Base-by-base conservation (phyloP, 2,797 vertebrate genomes). In the Triplophysa bombifrons region DNA sequence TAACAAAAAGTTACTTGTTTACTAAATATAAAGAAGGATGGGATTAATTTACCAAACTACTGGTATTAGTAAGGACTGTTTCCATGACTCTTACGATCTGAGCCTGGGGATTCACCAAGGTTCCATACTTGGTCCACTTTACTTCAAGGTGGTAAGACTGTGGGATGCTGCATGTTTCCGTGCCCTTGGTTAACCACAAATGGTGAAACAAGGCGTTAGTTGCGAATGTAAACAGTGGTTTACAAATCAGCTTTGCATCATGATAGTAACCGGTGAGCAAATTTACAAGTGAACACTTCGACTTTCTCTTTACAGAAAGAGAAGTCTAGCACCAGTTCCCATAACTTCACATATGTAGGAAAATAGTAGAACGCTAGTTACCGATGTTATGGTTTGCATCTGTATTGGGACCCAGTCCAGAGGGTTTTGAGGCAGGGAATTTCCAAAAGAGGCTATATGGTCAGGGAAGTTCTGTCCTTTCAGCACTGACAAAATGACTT, bases 81-180 rank as follows among this genome's bases (percentile, higher is more conserved):
- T 93, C 94, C 22, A 87, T 94, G 20, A 98, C 80, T 0, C 91
- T 95, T 20, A 96, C 92, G 48, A 98, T 94, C 87, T 92, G 94
- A 85, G 95, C 93, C 75, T 99, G 97, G 14, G 97, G 94, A 84
- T 99, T 99, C 83, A 94, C 67, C 76, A 97, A 77, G 76, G 96
- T 94, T 68, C 98, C 97, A 0, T 95, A 96, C 67, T 95, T 96
- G 41, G 96, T 98, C 97, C 98, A 99, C 84, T 90, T 90, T 75
- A 98, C 91, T 88, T 96, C 93, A 56, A 98, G 85, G 78, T 92
- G 92, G 83, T 94, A 88, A 0, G 95, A 94, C 67, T 96, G 80
- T 0, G 97, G 96, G 71, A 99, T 91, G 82, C 91, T 94, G 91
- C 97, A 99, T 1, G 86, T 87, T 91, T 87, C 87, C 0, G 64